Percentiles rank a stretch among this genome's conserved stretches.
Evolutionary conservation across 2,113 vertebrate species (phyloP).

Genomic region (Cariama cristata): DNA sequence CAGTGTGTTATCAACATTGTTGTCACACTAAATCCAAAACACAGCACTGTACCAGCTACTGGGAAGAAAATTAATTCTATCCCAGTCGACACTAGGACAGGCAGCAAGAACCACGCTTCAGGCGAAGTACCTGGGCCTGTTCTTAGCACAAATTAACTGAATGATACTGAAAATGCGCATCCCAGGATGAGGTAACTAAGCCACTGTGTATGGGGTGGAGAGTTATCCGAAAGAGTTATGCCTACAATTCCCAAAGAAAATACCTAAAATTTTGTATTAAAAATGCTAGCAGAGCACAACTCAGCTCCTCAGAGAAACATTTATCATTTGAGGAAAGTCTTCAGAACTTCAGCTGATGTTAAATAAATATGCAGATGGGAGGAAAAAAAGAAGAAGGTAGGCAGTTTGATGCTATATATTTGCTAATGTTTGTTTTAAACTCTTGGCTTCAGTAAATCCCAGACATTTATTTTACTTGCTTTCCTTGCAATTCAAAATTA

Average conservation of each 20-base stretch:
- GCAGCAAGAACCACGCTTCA: neutral
- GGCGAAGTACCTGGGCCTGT: neutral
- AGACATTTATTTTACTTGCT: constrained; percentile 27
- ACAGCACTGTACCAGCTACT: no score
- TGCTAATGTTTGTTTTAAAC: neutral
- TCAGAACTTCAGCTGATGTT: neutral
- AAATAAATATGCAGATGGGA: neutral
- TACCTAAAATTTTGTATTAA: neutral
- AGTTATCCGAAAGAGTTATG: neutral
- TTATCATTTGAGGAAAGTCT: neutral
- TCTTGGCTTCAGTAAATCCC: neutral
- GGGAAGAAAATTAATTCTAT: no score
- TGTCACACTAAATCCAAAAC: no score
- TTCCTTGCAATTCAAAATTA: constrained; percentile 43
- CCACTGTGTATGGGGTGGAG: neutral
- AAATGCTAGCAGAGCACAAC: neutral
- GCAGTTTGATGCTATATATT: neutral
- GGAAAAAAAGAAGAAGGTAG: neutral
- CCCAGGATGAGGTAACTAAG: neutral
- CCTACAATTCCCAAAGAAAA: neutral
- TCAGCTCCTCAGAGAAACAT: neutral
- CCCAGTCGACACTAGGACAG: neutral
- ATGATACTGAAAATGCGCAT: neutral
- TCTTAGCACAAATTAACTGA: neutral
- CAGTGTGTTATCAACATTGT: no score